These are phyloP conservation scores for Arrhopalites spinosus DNA, from an alignment of 2,888 invertebrate species.

Conservation along the genomic window DNA sequence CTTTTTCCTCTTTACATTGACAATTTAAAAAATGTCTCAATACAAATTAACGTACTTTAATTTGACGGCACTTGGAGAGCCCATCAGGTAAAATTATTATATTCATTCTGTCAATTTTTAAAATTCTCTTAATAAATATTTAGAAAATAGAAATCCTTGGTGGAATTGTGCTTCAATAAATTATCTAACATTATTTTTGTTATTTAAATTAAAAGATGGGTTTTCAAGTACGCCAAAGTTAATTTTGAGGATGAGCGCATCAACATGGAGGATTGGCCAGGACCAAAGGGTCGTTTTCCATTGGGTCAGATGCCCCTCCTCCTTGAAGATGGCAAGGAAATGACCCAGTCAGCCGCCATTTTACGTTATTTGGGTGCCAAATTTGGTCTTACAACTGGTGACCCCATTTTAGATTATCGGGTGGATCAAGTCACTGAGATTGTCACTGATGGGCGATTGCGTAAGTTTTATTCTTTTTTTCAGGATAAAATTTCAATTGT, in stretches of 20 bases:
- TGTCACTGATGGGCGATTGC: neutral
- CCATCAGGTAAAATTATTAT: too few relatives aligned
- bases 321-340: neutral
- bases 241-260: slow-evolving; percentile 27
- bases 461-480: too few relatives aligned
- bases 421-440: neutral
- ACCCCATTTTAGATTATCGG: neutral
- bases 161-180: too few relatives aligned
- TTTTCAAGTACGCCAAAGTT: slow-evolving; percentile 13
- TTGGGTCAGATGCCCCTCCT: neutral
- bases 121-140: too few relatives aligned
- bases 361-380: neutral
- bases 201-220: neutral
- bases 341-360: neutral
- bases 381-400: neutral
- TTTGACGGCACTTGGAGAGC: too few relatives aligned
- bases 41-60: too few relatives aligned
- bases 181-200: too few relatives aligned
- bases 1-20: too few relatives aligned
- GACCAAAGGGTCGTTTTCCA: neutral
- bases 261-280: slow-evolving; percentile 13
- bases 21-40: too few relatives aligned
- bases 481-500: too few relatives aligned
- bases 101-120: too few relatives aligned
- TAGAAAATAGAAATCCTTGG: too few relatives aligned